Conservation (phyloP, 2,888 invertebrate species). For the Melanostoma mellinum region DNA sequence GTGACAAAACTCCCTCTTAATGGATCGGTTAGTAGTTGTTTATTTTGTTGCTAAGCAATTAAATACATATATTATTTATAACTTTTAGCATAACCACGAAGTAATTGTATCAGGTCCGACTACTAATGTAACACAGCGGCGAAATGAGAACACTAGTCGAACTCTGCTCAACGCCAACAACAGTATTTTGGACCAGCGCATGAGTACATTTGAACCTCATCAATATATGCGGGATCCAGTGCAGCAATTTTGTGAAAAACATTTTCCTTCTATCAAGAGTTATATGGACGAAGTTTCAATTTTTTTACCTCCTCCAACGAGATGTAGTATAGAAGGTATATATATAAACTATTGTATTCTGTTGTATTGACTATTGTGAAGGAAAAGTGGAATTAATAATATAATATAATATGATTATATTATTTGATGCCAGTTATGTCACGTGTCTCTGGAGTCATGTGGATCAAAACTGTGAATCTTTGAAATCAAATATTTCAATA, state of each 20-base stretch:
- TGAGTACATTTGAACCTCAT: conserved; percentile 94
- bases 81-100: conserved; percentile 76
- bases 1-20: conserved; percentile 81
- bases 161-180: conserved; percentile 87
- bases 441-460: too few species aligned
- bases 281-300: conserved; percentile 94
- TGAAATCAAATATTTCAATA: too few species aligned
- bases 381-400: too few species aligned
- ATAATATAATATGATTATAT: too few species aligned
- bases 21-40: conserved; percentile 76
- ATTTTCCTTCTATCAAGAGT: conserved; percentile 93
- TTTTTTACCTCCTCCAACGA: conserved; percentile 93
- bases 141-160: conserved; percentile 89
- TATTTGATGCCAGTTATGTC: too few species aligned
- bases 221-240: conserved; percentile 94
- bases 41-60: background rate
- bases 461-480: too few species aligned
- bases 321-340: conserved; percentile 95
- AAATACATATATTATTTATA: background rate
- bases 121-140: conserved; percentile 85
- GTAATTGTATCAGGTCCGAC: conserved; percentile 85
- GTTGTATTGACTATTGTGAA: too few species aligned
- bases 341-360: background rate
- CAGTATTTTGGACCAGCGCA: conserved; percentile 84
- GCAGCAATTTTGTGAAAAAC: conserved; percentile 97